phyloP scores from a whole-genome alignment of 2,113 vertebrate species.

The Grallaria varia region DNA sequence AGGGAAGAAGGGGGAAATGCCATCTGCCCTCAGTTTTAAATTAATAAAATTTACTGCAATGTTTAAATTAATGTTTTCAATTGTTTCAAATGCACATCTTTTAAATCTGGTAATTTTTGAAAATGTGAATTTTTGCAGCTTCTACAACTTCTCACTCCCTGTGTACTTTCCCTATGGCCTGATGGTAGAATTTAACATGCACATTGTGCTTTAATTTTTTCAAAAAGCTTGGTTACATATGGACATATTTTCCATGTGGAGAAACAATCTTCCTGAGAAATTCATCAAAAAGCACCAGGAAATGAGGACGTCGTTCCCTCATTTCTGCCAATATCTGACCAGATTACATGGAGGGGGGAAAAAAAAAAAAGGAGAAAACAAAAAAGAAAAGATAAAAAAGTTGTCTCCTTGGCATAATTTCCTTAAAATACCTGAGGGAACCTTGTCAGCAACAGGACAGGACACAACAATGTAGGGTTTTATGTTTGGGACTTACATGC shows the following conservation, averaged over 20 bases:
- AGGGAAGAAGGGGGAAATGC: background rate
- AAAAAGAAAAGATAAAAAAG: no score
- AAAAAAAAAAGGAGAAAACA: no score
- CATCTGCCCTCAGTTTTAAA: background rate
- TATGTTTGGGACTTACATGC: background rate
- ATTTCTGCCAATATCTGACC: background rate
- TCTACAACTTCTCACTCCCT: background rate
- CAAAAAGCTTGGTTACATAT: background rate
- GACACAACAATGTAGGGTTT: background rate
- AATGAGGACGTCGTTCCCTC: background rate
- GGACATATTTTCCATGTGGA: background rate
- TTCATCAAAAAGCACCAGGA: background rate
- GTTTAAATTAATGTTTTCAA: background rate
- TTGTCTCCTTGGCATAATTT: background rate
- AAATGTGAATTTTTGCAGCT: background rate
- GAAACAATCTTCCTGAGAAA: slow-evolving; percentile 13
- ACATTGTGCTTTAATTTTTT: background rate
- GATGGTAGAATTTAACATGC: background rate
- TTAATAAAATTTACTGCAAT: background rate
- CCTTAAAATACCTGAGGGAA: background rate
- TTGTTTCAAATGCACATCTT: background rate
- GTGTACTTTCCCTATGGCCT: background rate
- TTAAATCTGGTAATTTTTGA: background rate
- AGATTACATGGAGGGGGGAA: rapidly evolving
- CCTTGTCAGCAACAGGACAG: background rate